Evolutionary conservation across 2,797 vertebrate species (phyloP).

Genomic region (Helarctos malayanus): DNA sequence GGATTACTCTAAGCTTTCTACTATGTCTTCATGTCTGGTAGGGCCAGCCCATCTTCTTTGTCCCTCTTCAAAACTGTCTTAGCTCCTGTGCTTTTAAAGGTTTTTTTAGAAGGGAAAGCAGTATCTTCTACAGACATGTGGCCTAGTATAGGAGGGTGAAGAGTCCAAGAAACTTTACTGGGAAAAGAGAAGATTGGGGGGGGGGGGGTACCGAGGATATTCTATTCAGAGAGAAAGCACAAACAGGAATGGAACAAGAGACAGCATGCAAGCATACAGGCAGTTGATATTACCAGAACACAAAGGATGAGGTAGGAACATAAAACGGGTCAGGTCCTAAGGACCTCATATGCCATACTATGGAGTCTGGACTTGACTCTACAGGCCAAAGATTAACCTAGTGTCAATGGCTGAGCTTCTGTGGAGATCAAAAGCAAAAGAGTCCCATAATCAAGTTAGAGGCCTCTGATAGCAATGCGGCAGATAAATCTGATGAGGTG

Average conservation of each 20-base stretch:
- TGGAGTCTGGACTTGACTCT: background rate
- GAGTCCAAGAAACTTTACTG: background rate
- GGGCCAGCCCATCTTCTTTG: background rate
- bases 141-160: background rate
- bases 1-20: background rate
- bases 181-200: background rate
- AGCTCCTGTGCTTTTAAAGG: background rate
- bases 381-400: background rate
- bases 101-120: background rate
- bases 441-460: background rate
- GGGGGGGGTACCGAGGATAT: background rate
- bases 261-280: background rate
- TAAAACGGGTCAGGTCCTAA: background rate
- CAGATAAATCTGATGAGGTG: background rate
- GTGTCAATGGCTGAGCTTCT: background rate
- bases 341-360: background rate
- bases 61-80: slow-evolving; percentile 37
- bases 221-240: background rate
- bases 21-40: background rate
- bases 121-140: background rate
- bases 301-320: background rate
- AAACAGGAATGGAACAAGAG: background rate
- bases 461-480: background rate
- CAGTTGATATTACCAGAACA: background rate
- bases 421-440: background rate